These are phyloP conservation scores for Leucania comma DNA, from an alignment of 2,888 invertebrate species.

Conservation along the genomic window DNA sequence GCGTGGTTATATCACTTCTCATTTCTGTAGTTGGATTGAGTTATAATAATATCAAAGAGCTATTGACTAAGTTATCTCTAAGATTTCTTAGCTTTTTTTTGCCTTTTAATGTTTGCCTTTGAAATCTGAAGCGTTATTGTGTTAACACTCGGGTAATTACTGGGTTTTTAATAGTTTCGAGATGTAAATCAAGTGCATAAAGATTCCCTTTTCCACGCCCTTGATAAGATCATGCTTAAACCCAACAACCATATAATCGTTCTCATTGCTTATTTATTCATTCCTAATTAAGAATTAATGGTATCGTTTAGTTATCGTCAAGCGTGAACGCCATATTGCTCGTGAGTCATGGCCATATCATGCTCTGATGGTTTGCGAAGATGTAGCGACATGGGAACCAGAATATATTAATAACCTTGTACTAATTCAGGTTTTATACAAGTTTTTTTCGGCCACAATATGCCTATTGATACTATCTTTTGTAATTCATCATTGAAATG, in stretches of 20 bases:
- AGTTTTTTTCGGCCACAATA: slow-evolving; percentile 39
- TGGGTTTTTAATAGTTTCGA: neutral
- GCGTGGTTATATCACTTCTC: slow-evolving; percentile 5
- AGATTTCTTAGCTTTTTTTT: neutral
- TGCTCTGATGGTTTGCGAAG: slow-evolving; percentile 73
- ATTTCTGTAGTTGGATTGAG: neutral
- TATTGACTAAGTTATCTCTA: neutral
- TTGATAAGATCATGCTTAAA: slow-evolving; percentile 38
- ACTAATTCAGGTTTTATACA: slow-evolving; percentile 42
- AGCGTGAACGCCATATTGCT: slow-evolving; percentile 83
- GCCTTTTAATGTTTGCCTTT: neutral
- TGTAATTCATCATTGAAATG: slow-evolving; percentile 49
- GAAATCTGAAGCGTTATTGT: neutral
- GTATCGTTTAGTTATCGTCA: slow-evolving; percentile 77
- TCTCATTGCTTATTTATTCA: slow-evolving; percentile 62
- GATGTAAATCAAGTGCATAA: slow-evolving; percentile 27
- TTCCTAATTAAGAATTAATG: slow-evolving; percentile 72
- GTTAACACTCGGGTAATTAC: no score
- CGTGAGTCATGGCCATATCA: slow-evolving; percentile 72
- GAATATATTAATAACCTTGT: slow-evolving; percentile 49
- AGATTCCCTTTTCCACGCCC: slow-evolving; percentile 29
- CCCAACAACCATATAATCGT: slow-evolving; percentile 68
- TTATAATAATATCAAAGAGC: neutral
- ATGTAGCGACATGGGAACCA: slow-evolving; percentile 70
- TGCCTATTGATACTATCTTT: slow-evolving; percentile 46